These are phyloP conservation scores for Oenanthe oenanthe DNA, from an alignment of 2,113 vertebrate species.

Conservation along the genomic window DNA sequence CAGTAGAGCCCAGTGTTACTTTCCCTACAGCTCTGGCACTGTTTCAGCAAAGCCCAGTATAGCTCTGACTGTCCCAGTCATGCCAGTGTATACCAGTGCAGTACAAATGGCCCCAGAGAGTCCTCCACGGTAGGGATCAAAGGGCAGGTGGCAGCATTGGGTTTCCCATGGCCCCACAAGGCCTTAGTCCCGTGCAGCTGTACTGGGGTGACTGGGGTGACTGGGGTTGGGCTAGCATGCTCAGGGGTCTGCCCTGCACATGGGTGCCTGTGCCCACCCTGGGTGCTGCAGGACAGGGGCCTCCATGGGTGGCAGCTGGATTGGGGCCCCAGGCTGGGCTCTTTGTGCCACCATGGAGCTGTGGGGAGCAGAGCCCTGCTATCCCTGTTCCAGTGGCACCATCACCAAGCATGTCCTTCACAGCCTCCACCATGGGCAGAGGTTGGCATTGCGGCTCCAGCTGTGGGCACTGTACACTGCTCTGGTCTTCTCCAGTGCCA, in stretches of 20 bases:
- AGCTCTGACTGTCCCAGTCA: background rate
- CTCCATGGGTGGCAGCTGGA: background rate
- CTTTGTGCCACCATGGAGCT: background rate
- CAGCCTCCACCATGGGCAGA: fast-evolving
- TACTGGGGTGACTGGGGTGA: background rate
- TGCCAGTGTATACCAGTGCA: background rate
- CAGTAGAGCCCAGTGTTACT: background rate
- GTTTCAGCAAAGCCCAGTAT: background rate
- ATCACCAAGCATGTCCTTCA: background rate
- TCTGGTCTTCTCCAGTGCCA: background rate
- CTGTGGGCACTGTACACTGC: background rate
- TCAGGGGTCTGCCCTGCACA: background rate
- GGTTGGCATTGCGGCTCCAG: background rate
- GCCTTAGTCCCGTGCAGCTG: background rate
- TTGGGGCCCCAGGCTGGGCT: fast-evolving
- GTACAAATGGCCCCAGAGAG: background rate
- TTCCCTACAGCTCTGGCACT: background rate
- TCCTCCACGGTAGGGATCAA: fast-evolving
- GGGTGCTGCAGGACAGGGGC: background rate
- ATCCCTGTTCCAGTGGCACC: background rate
- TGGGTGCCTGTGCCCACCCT: background rate
- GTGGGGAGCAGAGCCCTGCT: background rate
- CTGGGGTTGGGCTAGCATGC: fast-evolving
- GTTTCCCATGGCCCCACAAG: fast-evolving
- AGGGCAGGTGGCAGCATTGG: background rate